Evolutionary conservation across 2,113 vertebrate genomes (phyloP).

Genomic region (Syngnathus scovelli): DNA sequence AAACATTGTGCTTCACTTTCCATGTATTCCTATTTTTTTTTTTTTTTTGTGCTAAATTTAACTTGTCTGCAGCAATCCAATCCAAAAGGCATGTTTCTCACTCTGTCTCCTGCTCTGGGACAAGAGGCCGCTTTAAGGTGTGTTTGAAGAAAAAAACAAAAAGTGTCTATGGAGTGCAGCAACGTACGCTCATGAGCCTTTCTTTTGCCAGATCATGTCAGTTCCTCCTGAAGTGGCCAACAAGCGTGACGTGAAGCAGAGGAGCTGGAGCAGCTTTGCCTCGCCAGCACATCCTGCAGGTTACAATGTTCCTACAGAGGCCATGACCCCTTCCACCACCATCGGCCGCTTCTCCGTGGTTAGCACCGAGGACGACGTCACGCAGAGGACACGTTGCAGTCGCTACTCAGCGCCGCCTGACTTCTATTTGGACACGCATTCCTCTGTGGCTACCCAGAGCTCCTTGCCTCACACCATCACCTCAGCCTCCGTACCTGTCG

Average conservation of each 20-base stretch:
- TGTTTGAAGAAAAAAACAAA: background rate
- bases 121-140: conserved; percentile 73
- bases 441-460: conserved; percentile 71
- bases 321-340: conserved; percentile 73
- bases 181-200: background rate
- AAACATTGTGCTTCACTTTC: background rate
- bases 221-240: conserved; percentile 72
- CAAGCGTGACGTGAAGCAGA: conserved; percentile 64
- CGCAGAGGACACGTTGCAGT: conserved; percentile 75
- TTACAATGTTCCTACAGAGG: conserved; percentile 42
- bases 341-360: conserved; percentile 92
- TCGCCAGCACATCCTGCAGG: conserved; percentile 61
- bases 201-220: conserved; percentile 58
- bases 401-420: conserved; percentile 90
- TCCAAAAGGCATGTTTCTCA: conserved; percentile 66
- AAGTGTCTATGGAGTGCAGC: background rate
- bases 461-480: conserved; percentile 76
- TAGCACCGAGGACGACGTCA: conserved; percentile 83
- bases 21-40: background rate
- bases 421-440: conserved; percentile 84
- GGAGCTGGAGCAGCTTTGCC: conserved; percentile 57
- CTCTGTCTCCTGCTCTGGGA: conserved; percentile 71
- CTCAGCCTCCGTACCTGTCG: conserved; percentile 71
- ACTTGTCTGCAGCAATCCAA: conserved; percentile 53
- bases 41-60: background rate